phyloP scores from a whole-genome alignment of 2,888 invertebrate genomes.

The Cataglyphis altisquamis region DNA sequence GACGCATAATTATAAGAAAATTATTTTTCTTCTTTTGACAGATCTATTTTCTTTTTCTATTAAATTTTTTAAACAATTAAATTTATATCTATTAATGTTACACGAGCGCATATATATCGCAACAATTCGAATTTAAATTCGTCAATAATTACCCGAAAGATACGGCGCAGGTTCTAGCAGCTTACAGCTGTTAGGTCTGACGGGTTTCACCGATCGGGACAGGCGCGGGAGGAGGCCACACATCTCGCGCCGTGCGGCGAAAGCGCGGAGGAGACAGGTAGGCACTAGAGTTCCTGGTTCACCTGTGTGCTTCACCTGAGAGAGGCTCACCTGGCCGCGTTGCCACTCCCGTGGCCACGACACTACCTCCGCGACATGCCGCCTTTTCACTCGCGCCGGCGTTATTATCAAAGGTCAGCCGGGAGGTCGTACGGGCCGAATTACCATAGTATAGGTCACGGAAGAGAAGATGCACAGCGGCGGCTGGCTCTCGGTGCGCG shows the following conservation, averaged over 20 bases:
- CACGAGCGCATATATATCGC: background rate
- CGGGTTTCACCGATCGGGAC: constrained; percentile 51
- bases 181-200: constrained; percentile 6
- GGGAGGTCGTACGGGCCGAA: constrained; percentile 81
- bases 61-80: background rate
- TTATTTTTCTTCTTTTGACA: background rate
- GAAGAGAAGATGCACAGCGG: constrained; percentile 66
- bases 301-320: constrained; percentile 79
- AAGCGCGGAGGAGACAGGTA: constrained; percentile 72
- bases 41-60: background rate
- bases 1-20: background rate
- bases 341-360: constrained; percentile 81
- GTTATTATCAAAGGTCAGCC: constrained; percentile 85
- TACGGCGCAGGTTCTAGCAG: constrained; percentile 18
- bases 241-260: constrained; percentile 47
- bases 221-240: constrained; percentile 65
- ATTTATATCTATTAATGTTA: background rate
- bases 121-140: background rate
- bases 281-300: constrained; percentile 82
- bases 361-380: constrained; percentile 83
- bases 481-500: constrained; percentile 37
- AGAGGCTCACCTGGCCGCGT: constrained; percentile 78
- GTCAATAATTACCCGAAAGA: constrained; percentile 30
- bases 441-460: constrained; percentile 80
- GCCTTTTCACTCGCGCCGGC: constrained; percentile 81